Evolutionary conservation across 2,888 invertebrate genomes (phyloP), one percentile per base, ranked within the genome.

Genomic region (Netelia fuscicornis): DNA sequence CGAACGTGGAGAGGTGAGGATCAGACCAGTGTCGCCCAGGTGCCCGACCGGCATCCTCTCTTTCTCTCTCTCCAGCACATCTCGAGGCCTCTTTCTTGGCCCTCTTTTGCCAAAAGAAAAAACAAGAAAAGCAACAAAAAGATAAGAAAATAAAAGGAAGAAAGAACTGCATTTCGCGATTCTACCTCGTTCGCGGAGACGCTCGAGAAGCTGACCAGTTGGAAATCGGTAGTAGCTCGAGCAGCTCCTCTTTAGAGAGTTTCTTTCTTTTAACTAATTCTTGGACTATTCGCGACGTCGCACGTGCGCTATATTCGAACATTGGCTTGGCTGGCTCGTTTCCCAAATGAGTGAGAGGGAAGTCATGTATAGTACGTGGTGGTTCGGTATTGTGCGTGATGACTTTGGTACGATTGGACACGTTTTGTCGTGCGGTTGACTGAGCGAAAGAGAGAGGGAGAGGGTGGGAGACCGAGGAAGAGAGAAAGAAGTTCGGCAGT

Each of bases 21-120:
- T 81, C 80, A 83, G 85, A 83, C 84, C 88, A 89, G 90, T 91
- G 91, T 91, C 91, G 91, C 88, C 89, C 91, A 90, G 90, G 91
- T 91, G 90, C 89, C 82, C 85, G 85, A 87, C 83, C 84, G 85
- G 86, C 80, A 82, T 82, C 85, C 85, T 83, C 85, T 83, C 67
- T 62, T 65, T 76, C 81, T 75, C 81, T 77, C 83, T 68, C 65
- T 76, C 79, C 72, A 81, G 83, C 75, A 81, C 85, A 82, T 54
- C 81, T 60, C 75, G 58, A 13, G 65, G 42, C 10, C 30, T 60
- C 72, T 67, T 52, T 62, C 42, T 67, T 44, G 65, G 71, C 11
- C 67, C 42, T 52, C 17, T 44, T 20, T n/a, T 48, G 52, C 20
- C 23, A 76, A 56, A 56, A 11, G 13, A 37, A 62, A 68, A 30